phyloP scores from a whole-genome alignment of 2,113 vertebrate genomes.

The Alligator sinensis region DNA sequence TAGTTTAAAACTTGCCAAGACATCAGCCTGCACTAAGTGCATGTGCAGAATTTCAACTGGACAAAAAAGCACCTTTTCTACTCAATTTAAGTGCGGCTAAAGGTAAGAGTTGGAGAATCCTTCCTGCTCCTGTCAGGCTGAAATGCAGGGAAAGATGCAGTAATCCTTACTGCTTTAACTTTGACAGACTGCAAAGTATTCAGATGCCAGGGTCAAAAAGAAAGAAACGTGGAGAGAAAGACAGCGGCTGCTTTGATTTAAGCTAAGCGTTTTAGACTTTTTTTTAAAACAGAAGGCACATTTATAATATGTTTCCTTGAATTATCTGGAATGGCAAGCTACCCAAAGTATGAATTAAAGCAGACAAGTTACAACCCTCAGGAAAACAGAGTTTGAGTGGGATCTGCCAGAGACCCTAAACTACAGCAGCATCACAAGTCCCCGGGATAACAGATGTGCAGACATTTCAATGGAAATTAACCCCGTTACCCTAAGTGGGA shows the following conservation, averaged over 20 bases:
- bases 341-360: background rate
- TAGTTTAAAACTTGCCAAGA: background rate
- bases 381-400: background rate
- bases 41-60: background rate
- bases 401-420: background rate
- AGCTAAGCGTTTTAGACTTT: background rate
- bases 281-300: background rate
- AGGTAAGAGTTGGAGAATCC: background rate
- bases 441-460: background rate
- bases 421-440: background rate
- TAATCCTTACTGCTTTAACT: background rate
- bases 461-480: conserved; percentile 53
- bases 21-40: background rate
- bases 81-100: background rate
- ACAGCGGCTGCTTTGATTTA: background rate
- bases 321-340: background rate
- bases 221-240: background rate
- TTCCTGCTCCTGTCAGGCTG: background rate
- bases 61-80: background rate
- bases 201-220: background rate
- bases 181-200: background rate
- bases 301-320: background rate
- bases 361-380: background rate
- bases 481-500: conserved; percentile 48
- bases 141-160: background rate